Percentiles rank a stretch among this genome's conserved stretches.
These are phyloP conservation scores for Podarcis raffonei DNA, from an alignment of 2,113 vertebrate species.

Conservation along the genomic window DNA sequence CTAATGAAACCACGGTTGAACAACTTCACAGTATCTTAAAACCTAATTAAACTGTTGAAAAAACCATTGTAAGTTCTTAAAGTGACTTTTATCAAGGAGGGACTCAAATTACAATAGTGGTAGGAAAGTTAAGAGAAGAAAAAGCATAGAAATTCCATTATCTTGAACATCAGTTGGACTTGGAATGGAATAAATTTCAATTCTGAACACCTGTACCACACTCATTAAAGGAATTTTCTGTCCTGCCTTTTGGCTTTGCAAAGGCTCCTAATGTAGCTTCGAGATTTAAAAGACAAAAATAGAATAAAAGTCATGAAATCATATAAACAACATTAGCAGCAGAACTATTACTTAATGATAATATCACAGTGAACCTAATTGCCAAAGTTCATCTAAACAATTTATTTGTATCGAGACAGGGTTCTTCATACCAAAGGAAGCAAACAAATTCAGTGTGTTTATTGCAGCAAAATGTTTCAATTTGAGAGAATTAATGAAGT, in stretches of 20 bases:
- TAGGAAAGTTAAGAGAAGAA: neutral
- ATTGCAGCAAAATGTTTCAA: neutral
- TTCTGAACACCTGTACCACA: neutral
- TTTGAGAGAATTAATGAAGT: slow-evolving; percentile 76
- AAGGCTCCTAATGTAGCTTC: neutral
- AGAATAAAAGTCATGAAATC: no score
- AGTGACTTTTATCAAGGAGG: neutral
- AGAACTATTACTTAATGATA: neutral
- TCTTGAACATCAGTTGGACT: neutral
- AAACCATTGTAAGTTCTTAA: neutral
- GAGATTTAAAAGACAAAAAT: no score
- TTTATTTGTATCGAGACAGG: neutral
- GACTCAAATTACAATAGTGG: neutral
- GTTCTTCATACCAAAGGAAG: neutral
- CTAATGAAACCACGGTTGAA: neutral
- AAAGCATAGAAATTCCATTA: neutral
- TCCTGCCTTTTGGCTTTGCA: neutral
- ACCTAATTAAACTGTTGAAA: neutral
- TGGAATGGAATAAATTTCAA: neutral
- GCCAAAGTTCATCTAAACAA: neutral
- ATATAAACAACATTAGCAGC: neutral
- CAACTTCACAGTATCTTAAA: neutral
- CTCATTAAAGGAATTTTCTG: no score
- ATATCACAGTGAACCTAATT: no score
- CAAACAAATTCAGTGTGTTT: neutral